Evolutionary conservation across 2,113 vertebrate genomes (phyloP), one percentile per base, ranked within the genome.

Genomic region (Spea multiplicata): DNA sequence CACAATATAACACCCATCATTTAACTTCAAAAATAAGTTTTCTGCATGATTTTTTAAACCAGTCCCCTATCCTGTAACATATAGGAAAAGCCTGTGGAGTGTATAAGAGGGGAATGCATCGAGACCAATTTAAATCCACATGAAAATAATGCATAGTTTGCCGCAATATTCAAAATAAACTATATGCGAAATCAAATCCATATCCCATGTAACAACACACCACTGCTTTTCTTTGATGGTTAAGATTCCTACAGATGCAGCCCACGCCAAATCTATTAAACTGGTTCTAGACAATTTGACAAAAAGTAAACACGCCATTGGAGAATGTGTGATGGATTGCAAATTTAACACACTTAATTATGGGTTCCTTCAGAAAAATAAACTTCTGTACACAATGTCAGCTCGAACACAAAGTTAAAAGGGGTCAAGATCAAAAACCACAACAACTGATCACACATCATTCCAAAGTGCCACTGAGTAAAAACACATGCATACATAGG

Each of bases 251-350:
- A 59, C n/a, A 52, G 68, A 8, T 59, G 17, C 48, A 61, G 57
- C 53, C 46, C 50, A 73, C 69, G 66, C 68, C 45, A 65, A 52
- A 45, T 46, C 69, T 66, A 57, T 30, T 71, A 65, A 8, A 78
- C 8, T 44, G 55, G 48, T 46, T 30, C n/a, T n/a, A 46, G n/a
- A 44, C 8, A 48, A 13, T 61, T n/a, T 9, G 6, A 48, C 48
- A 5, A 49, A 61, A 16, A 65, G 17, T 74, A 74, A 74, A 74
- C 72, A 59, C 47, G 8, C 30, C 49, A 17, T 45, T 49, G 53
- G 10, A 65, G 59, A 44, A 46, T 45, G 47, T 62, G 71, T 48
- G 55, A 61, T 59, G 44, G 53, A n/a, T 3, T 14, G 47, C 48
- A 74, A 62, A 7, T 73, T 62, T 52, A 8, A 30, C 13, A 50